Conservation (phyloP, 2,797 vertebrate species). For the Leptoclinus maculatus region DNA sequence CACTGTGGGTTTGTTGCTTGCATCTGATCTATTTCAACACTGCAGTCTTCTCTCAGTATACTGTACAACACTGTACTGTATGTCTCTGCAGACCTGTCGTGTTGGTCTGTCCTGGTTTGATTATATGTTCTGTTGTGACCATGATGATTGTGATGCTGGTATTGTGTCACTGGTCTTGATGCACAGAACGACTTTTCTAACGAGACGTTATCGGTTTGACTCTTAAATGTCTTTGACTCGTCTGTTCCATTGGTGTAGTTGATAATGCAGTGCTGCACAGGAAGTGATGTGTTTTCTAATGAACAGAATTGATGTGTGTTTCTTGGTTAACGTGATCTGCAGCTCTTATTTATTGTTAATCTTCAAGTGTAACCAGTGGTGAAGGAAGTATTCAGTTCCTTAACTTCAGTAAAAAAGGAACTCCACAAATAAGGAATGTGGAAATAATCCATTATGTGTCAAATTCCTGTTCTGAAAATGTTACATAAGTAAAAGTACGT, state of each 20-base stretch:
- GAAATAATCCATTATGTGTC: not conserved
- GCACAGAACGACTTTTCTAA: slow-evolving; percentile 11
- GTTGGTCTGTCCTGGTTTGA: slow-evolving; percentile 83
- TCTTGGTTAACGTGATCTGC: not conserved
- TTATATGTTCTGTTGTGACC: slow-evolving; percentile 73
- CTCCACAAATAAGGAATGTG: not conserved
- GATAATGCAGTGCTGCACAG: not conserved
- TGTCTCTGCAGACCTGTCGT: slow-evolving; percentile 84
- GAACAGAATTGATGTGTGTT: not conserved
- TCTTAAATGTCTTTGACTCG: too few relatives aligned
- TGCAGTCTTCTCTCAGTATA: slow-evolving; percentile 74
- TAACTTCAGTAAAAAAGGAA: not conserved
- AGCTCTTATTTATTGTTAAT: not conserved
- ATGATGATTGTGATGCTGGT: slow-evolving; percentile 50
- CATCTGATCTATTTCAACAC: slow-evolving; percentile 80
- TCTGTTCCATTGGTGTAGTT: not conserved
- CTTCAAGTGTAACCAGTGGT: not conserved
- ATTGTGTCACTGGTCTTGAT: slow-evolving; percentile 31
- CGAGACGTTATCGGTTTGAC: not conserved
- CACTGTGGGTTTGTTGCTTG: slow-evolving; percentile 88
- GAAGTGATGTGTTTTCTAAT: not conserved
- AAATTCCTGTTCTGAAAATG: not conserved
- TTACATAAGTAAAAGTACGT: not conserved
- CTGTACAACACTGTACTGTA: slow-evolving; percentile 73
- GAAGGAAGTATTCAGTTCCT: not conserved